Percentiles rank a stretch among this genome's conserved stretches.
phyloP scores from a whole-genome alignment of 2,797 vertebrate genomes.

The Premnoplex brunnescens region DNA sequence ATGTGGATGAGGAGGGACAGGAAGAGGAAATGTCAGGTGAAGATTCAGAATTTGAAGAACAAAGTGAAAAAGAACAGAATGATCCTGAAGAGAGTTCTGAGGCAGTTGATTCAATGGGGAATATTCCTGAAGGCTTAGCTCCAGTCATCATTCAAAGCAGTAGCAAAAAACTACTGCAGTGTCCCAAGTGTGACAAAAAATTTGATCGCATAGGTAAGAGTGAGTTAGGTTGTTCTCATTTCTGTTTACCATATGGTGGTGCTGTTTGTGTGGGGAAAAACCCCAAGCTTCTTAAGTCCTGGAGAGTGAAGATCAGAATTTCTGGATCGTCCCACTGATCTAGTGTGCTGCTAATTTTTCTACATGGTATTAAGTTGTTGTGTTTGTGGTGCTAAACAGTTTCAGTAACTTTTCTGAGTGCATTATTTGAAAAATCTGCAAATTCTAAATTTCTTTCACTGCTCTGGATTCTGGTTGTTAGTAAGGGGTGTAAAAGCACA shows the following conservation, averaged over 20 bases:
- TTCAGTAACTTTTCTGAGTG: neutral
- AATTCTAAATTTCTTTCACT: neutral
- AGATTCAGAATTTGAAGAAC: constrained; percentile 69
- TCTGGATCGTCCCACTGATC: neutral
- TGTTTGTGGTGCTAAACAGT: neutral
- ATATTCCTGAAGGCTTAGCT: constrained; percentile 86
- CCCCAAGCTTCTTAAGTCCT: neutral
- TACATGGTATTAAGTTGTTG: neutral
- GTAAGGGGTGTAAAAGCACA: neutral
- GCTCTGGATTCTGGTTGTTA: neutral
- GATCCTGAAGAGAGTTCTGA: constrained; percentile 71
- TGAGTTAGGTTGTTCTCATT: neutral
- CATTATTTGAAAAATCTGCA: neutral
- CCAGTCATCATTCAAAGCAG: constrained; percentile 86
- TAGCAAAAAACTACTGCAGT: constrained; percentile 90
- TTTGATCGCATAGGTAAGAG: constrained; percentile 95
- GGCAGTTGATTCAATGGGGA: constrained; percentile 64
- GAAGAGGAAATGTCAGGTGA: constrained; percentile 71
- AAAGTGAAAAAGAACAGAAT: constrained; percentile 70
- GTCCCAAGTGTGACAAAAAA: constrained; percentile 94
- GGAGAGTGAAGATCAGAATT: neutral
- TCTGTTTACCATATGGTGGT: neutral
- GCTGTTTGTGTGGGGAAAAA: neutral
- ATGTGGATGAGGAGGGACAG: constrained; percentile 66
- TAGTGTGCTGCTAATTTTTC: neutral